Conservation (phyloP, 1,140 invertebrate genomes). For the Drosophila jambulina region DNA sequence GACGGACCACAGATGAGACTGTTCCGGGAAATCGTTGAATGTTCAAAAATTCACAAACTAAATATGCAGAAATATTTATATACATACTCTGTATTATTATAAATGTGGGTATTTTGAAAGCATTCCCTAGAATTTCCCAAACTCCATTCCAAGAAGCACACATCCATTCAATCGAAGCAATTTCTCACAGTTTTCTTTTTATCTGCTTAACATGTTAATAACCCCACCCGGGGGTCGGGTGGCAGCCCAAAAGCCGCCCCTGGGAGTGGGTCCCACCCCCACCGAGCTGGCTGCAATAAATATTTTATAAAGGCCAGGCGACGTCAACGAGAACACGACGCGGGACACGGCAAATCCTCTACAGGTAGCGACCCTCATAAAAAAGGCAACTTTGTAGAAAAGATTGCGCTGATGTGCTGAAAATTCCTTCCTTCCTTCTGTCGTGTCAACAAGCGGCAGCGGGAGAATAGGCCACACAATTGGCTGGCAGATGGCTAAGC, state of each 20-base stretch:
- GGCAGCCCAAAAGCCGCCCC: constrained; percentile 3
- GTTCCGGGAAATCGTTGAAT: background rate
- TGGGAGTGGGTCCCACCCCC: background rate
- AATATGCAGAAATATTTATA: background rate
- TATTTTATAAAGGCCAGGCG: constrained; percentile 64
- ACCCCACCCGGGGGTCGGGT: constrained; percentile 20
- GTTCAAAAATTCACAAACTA: background rate
- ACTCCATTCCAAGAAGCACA: background rate
- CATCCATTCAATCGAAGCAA: constrained; percentile 6
- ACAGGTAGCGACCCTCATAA: constrained; percentile 57
- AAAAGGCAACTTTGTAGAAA: constrained; percentile 62
- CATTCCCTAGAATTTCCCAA: background rate
- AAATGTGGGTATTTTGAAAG: background rate
- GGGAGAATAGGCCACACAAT: constrained; percentile 67
- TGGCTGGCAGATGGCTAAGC: constrained; percentile 76
- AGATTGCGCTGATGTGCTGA: constrained; percentile 73
- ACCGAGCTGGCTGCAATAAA: constrained; percentile 54
- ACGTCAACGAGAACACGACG: constrained; percentile 32
- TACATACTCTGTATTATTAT: too few species aligned
- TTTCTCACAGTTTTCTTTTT: constrained; percentile 42
- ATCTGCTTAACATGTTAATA: constrained; percentile 58
- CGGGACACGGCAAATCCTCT: constrained; percentile 31
- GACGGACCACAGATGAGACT: background rate
- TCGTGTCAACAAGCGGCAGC: constrained; percentile 54
- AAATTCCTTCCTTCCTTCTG: constrained; percentile 75